Base-by-base conservation (phyloP, 2,888 invertebrate genomes). In the Eristalis pertinax region DNA sequence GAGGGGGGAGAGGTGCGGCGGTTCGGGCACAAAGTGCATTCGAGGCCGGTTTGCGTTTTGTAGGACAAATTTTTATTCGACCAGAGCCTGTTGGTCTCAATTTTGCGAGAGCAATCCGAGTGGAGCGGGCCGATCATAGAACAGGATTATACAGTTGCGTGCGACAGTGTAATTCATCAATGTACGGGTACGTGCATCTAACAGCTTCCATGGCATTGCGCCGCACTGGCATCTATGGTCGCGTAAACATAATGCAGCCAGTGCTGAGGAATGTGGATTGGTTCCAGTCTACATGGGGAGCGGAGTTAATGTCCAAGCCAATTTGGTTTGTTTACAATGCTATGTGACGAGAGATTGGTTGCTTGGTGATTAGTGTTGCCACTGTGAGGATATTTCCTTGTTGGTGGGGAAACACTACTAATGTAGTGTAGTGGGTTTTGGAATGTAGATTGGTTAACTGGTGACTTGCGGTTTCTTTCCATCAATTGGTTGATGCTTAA, bases 111-210 rank as follows among this genome's bases (percentile, higher is more conserved):
- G 68, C 65, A 50, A n/a, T 62, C 38, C 24, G 19, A 22, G 24
- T 32, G 26, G 22, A 67, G 35, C 73, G 41, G 56, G 58, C 43
- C 64, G 38, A 24, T 73, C 32, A 11, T 2, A 32, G 43, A 87
- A 84, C 87, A 83, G 78, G 87, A 76, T 87, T 83, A 75, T 87
- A 79, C 87, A 79, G 87, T 87, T 83, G 73, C 35, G 13, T 70
- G 58, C 19, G 43, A 32, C 50, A 11, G 43, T 80, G 24, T 19
- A 50, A 19, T 50, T 7, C 50, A 50, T 50, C n/a, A 50, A 29
- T 3, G 60, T 13, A 60, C 60, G 26, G n/a, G 32, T 50, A 50
- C 43, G 19, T 50, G 43, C 50, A 63, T 56, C 64, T 56, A 50
- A 62, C 43, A 75, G 41, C 41, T 56, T 26, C 26, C 60, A 26